Percentiles rank a stretch among this genome's conserved stretches.
These are phyloP conservation scores for Sciurus niger DNA, from an alignment of 2,113 vertebrate genomes.

Conservation along the genomic window DNA sequence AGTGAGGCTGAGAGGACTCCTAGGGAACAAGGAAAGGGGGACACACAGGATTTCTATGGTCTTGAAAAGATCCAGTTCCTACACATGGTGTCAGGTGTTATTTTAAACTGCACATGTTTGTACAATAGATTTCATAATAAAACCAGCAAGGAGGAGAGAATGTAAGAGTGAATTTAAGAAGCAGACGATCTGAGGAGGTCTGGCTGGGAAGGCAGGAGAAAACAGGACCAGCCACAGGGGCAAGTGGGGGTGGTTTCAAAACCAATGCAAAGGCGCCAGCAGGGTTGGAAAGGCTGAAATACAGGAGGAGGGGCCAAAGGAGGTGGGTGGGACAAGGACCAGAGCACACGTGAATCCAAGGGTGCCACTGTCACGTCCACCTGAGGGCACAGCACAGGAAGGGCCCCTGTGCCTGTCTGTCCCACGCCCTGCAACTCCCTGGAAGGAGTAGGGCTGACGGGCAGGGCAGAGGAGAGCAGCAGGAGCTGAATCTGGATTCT, in stretches of 20 bases:
- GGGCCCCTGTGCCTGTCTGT: not conserved
- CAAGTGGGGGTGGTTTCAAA: not conserved
- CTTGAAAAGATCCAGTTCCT: not conserved
- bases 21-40: not conserved
- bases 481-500: not conserved
- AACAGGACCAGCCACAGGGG: not conserved
- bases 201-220: not conserved
- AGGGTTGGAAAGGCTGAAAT: not conserved
- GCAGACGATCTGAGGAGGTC: not conserved
- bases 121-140: not conserved
- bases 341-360: not conserved
- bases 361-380: not conserved
- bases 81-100: not conserved
- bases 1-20: not conserved
- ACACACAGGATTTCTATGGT: rapidly evolving
- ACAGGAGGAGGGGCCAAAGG: not conserved
- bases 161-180: not conserved
- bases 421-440: not conserved
- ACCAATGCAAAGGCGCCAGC: not conserved
- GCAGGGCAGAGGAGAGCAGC: not conserved
- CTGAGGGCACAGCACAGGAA: not conserved
- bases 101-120: not conserved
- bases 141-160: not conserved
- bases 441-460: not conserved
- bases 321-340: not conserved